Evolutionary conservation across 1,140 invertebrate genomes (phyloP), one percentile per base, ranked within the genome.

Genomic region (Pararge aegeria): DNA sequence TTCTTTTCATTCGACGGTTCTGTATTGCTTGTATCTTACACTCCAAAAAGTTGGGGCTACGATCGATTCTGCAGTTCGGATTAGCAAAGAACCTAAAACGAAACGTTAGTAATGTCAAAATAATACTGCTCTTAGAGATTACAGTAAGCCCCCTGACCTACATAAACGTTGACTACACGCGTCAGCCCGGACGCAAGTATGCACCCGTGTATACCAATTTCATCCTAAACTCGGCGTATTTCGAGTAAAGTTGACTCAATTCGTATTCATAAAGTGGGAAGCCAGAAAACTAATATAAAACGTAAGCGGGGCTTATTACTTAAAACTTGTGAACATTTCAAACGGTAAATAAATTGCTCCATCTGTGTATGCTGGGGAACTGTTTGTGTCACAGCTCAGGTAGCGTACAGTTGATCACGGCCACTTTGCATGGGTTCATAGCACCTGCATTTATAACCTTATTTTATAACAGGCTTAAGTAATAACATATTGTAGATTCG

Each of bases 261-360:
- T 72, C 69, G 72, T 69, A 69, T 72, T 72, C 69, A 70, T 69
- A 69, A 68, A 75, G 67, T 68, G 64, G 65, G 62, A 70, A 66
- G 63, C 55, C 56, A 64, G 65, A 66, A 75, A 70, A 42, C 70
- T 75, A 75, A 75, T 75, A 72, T 72, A 73, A 75, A 73, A 75
- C 67, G 69, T 75, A 72, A 75, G 67, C 70, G 58, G 34, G 34
- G 66, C 61, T 75, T 70, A 67, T 73, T 73, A 63, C 68, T 70
- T 68, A 70, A 65, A 63, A 57, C 57, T 67, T 64, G 59, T 52
- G 55, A 61, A 69, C 60, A 56, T 73, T 70, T 68, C 57, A 64
- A 70, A 70, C 61, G 57, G 60, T 68, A 66, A 68, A 66, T 70
- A 75, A 66, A 70, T 69, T 66, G 62, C 70, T 66, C 55, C 62